A percentile compares a stretch with the other conserved stretches of the same genome.
Evolutionary conservation across 2,888 invertebrate genomes (phyloP).

Genomic region (Scelioninae gen. 2): DNA sequence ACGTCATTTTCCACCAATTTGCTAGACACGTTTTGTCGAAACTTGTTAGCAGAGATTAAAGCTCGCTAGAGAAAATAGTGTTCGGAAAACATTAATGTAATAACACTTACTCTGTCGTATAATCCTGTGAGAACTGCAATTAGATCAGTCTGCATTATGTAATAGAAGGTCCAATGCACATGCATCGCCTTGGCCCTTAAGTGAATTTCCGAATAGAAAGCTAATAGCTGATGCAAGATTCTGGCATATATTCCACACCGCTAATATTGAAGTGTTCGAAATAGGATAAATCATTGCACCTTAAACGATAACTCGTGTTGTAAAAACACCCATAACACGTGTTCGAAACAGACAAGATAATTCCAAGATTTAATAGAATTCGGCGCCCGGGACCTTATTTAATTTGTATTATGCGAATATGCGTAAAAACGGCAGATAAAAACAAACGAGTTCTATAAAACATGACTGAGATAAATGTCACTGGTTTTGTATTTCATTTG

Average conservation of each 20-base stretch:
- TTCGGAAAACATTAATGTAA: slow-evolving; percentile 22
- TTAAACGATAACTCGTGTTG: background rate
- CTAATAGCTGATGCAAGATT: slow-evolving; percentile 19
- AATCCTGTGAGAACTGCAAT: slow-evolving; percentile 35
- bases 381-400: background rate
- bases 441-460: slow-evolving; percentile 28
- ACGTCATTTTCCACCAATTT: slow-evolving; percentile 22
- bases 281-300: slow-evolving; percentile 11
- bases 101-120: slow-evolving; percentile 22
- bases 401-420: slow-evolving; percentile 19
- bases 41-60: slow-evolving; percentile 30
- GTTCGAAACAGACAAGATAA: slow-evolving; percentile 7
- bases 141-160: slow-evolving; percentile 32
- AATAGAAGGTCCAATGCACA: slow-evolving; percentile 17
- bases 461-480: slow-evolving; percentile 18
- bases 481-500: slow-evolving; percentile 14
- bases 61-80: slow-evolving; percentile 22
- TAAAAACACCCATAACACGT: slow-evolving; percentile 5
- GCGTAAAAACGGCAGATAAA: slow-evolving; percentile 20
- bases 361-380: slow-evolving; percentile 2
- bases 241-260: background rate
- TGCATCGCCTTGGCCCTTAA: slow-evolving; percentile 21
- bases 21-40: slow-evolving; percentile 10
- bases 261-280: slow-evolving; percentile 4
- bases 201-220: slow-evolving; percentile 25